Conservation (phyloP, 2,797 vertebrate species). For the Philypnodon macrostomus region DNA sequence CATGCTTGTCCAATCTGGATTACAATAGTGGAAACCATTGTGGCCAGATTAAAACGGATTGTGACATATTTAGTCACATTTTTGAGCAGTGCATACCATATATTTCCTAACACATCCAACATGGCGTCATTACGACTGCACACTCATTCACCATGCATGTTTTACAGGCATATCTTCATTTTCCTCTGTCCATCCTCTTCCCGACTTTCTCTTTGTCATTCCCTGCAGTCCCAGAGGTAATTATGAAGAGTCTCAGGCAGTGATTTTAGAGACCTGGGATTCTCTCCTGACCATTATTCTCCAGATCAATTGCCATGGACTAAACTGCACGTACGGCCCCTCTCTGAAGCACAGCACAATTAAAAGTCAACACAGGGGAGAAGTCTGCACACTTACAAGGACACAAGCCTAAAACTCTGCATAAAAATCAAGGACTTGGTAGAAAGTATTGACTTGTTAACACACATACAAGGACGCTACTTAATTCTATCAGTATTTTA, state of each 20-base stretch:
- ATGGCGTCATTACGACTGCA: too few relatives aligned
- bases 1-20: neutral
- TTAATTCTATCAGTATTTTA: too few relatives aligned
- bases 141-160: slow-evolving; percentile 6
- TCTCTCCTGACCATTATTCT: slow-evolving; percentile 58
- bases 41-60: neutral
- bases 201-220: slow-evolving; percentile 30
- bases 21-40: neutral
- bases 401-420: slow-evolving; percentile 1
- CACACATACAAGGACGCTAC: too few relatives aligned
- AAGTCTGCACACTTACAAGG: slow-evolving; percentile 17
- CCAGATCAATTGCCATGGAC: slow-evolving; percentile 62
- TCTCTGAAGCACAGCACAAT: slow-evolving; percentile 66
- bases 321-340: slow-evolving; percentile 64
- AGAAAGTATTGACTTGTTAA: too few relatives aligned
- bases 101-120: too few relatives aligned
- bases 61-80: neutral
- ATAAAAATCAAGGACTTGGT: neutral
- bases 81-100: neutral
- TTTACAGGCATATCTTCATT: slow-evolving; percentile 20
- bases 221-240: slow-evolving; percentile 58
- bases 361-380: slow-evolving; percentile 55
- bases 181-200: slow-evolving; percentile 8
- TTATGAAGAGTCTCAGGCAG: slow-evolving; percentile 59
- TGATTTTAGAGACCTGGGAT: slow-evolving; percentile 49